Base-by-base conservation (phyloP, 2,797 vertebrate species). In the Vireo griseus region DNA sequence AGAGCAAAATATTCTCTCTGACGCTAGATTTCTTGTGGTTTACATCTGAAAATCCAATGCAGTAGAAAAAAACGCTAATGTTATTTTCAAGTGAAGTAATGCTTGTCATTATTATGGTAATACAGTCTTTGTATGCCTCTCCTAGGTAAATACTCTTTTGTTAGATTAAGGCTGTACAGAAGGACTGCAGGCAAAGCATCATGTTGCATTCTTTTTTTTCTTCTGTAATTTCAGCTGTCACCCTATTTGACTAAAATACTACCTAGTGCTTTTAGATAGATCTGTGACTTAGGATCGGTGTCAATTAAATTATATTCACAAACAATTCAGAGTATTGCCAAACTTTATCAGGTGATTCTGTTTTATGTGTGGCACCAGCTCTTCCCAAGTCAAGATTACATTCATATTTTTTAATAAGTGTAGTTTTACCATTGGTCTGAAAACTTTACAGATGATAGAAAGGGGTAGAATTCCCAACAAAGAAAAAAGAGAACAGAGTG, bases 61-160 rank as follows among this genome's bases (percentile, higher is more conserved):
- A 77, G 63, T 40, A 66, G 55, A 66, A 92, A 89, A 83, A 91
- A 88, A 81, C 22, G 67, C 74, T 82, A 61, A 92, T 88, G 37
- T 63, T 90, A 79, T 94, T 94, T 95, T 88, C 71, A 62, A 94
- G 80, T 71, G 84, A 94, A 95, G 48, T 76, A 87, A 74, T 86
- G 66, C 68, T 83, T 85, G 82, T 91, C 74, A 85, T 95, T 96
- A 77, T 90, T 92, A 88, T 82, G 95, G 73, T 92, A 94, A 95
- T 90, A 61, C 11, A 73, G 26, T 89, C 83, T 95, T 93, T 85
- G 72, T 94, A 47, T 83, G 77, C 39, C 50, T 90, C 88, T 95
- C 42, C 2, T 68, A 91, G 72, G 92, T 91, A 96, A 96, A 92
- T 92, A 92, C 65, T 71, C 74, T 89, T 94, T 87, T 93, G 91